Conservation (phyloP, 2,797 vertebrate genomes). For the Gymnothorax reevesii region DNA sequence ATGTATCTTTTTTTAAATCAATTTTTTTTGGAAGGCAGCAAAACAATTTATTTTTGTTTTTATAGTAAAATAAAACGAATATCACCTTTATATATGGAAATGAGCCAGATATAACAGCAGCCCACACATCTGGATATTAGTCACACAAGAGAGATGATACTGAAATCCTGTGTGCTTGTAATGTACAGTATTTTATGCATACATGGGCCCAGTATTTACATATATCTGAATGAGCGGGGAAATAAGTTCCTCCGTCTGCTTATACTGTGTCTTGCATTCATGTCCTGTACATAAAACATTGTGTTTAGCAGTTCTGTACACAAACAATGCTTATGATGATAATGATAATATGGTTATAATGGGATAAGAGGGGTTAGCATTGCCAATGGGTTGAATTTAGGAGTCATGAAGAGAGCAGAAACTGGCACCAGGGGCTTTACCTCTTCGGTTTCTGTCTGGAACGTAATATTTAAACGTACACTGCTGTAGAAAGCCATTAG, state of each 20-base stretch:
- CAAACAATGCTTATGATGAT: slow-evolving; percentile 4
- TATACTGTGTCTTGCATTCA: not conserved
- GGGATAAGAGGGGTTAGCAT: not conserved
- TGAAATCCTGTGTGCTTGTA: slow-evolving; percentile 32
- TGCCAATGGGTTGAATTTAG: not conserved
- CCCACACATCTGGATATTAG: slow-evolving; percentile 56
- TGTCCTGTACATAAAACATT: not conserved
- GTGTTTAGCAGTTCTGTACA: slow-evolving; percentile 16
- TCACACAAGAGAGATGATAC: slow-evolving; percentile 47
- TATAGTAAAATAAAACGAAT: slow-evolving; percentile 50
- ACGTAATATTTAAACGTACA: slow-evolving; percentile 4
- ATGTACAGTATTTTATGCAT: slow-evolving; percentile 39
- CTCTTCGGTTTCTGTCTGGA: not conserved
- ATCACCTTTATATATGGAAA: slow-evolving; percentile 46
- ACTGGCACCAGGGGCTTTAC: not conserved
- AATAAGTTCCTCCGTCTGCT: not conserved
- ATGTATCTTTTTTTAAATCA: slow-evolving; percentile 3
- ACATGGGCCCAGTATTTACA: slow-evolving; percentile 41
- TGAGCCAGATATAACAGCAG: slow-evolving; percentile 50
- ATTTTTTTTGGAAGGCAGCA: slow-evolving; percentile 45
- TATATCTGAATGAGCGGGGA: slow-evolving; percentile 14
- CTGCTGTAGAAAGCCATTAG: not conserved
- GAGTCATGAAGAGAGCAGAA: not conserved
- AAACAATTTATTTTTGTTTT: slow-evolving; percentile 48
- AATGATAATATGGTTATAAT: slow-evolving; percentile 17